Evolutionary conservation across 1,140 invertebrate species (phyloP).

Genomic region (Radopholus similis): DNA sequence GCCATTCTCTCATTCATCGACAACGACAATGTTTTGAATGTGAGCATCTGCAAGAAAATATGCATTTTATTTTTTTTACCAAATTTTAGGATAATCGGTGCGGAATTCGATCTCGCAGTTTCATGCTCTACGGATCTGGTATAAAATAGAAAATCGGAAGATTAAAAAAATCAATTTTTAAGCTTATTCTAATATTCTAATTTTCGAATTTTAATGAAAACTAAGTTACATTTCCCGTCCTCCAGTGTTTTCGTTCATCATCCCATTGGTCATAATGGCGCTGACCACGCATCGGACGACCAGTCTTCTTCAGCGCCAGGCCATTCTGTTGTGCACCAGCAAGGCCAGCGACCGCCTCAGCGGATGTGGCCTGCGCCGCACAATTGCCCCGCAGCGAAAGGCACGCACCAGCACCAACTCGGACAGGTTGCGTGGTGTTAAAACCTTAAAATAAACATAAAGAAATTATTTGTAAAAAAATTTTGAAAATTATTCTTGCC

Average conservation of each 20-base stretch:
- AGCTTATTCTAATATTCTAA: constrained; percentile 78
- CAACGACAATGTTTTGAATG: constrained; percentile 60
- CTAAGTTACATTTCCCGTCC: too few relatives aligned
- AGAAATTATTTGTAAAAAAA: too few relatives aligned
- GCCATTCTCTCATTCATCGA: constrained; percentile 75
- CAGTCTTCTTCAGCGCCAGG: constrained; percentile 69
- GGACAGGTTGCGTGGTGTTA: too few relatives aligned
- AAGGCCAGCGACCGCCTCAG: constrained; percentile 36
- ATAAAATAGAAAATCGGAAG: too few relatives aligned
- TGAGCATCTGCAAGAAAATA: background rate
- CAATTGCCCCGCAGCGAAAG: constrained; percentile 47
- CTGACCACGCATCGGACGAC: constrained; percentile 86
- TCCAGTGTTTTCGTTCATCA: constrained; percentile 77
- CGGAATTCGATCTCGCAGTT: constrained; percentile 65
- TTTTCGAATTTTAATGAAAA: constrained; percentile 27
- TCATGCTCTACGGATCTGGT: constrained; percentile 8
- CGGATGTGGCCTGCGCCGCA: constrained; percentile 49
- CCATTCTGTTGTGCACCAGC: constrained; percentile 44
- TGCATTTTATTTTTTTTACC: background rate
- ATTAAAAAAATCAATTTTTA: constrained; percentile 80
- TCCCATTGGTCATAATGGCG: constrained; percentile 87
- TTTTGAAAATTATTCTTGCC: too few relatives aligned
- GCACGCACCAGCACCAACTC: background rate
- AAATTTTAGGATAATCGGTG: constrained; percentile 65
- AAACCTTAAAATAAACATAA: too few relatives aligned